Base-by-base conservation (phyloP, 2,888 invertebrate genomes). In the Dromius quadrimaculatus region DNA sequence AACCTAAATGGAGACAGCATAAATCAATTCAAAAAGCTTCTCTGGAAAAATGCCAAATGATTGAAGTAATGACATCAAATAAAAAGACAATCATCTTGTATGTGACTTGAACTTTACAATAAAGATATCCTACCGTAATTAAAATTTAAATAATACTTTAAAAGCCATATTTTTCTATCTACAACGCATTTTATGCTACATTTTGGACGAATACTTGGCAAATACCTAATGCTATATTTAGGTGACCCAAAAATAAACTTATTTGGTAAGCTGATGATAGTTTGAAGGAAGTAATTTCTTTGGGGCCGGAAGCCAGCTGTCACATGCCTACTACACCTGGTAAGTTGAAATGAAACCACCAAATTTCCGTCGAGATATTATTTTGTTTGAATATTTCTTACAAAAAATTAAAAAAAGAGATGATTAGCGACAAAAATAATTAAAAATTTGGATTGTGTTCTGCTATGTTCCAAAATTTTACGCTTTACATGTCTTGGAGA, bases 241-340 rank as follows among this genome's bases (percentile, higher is more conserved):
- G 59, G 41, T 59, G 59, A 59, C 68, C 59, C 59, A 70, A 70
- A 69, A 70, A 70, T 70, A 70, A 70, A 62, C 47, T 36, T 61
- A 45, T 70, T 62, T 70, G 47, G 62, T 50, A 62, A 62, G 62
- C 45, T 68, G 59, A 34, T 69, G 50, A 54, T 50, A 54, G 61
- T 71, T 71, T 72, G 73, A 74, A 74, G 75, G 74, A 75, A 74
- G 74, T 36, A 73, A 75, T 74, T 73, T 73, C 72, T 74, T 75
- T 71, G 41, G 62, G 70, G 74, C 65, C 74, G 75, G 75, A 75
- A 71, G 72, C 71, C 47, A 68, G 63, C 66, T 72, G 74, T 75
- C 74, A 70, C 63, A 41, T 43, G 41, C 41, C 41, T 22, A 13
- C 41, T 70, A 68, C 74, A 75, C 72, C 72, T 74, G 73, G 74